Base-by-base conservation (phyloP, 2,113 vertebrate species). In the Myrmophylax atrothorax region DNA sequence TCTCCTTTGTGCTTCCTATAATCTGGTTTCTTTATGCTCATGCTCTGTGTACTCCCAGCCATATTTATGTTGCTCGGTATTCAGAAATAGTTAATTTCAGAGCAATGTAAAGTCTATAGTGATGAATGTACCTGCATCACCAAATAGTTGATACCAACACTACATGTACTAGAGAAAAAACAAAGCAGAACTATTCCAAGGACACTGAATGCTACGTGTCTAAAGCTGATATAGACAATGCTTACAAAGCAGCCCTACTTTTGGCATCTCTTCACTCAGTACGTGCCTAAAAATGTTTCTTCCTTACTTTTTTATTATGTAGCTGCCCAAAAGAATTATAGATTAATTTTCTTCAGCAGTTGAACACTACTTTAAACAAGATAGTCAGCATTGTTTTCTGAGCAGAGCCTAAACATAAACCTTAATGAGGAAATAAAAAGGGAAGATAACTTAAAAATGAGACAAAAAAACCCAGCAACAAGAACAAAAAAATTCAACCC, bases 401-500 rank as follows among this genome's bases (percentile, higher is more conserved):
- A 77, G 25, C 14, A 84, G 12, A 90, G 7, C 4, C 81, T 64
- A 19, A 60, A n/a, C 28, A 52, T 13, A 33, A 70, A 59, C 14
- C 11, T 14, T 24, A 49, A 44, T 18, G 31, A 69, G 25, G 77
- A 76, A 77, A 17, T 3, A 26, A 60, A 47, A 79, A 49, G 35
- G 8, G 1, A 67, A 47, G 6, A 8, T 6, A 40, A n/a, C 5
- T 25, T 58, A 9, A 67, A 85, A 40, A 3, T 1, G 15, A 2
- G 3, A 25, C 15, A 13, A 76, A 63, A 59, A 10, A 3, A 69
- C 38, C 38, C 17, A 56, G 18, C 6, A 62, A 11, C 12, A 60
- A 59, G 14, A 24, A 59, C 14, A 59, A 47, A 59, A n/a, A 33
- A 35, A 7, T 1, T 1, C 18, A 24, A 7, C 0, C 3, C 3